These are phyloP conservation scores for Corvus cornix DNA, from an alignment of 2,113 vertebrate genomes.

Conservation along the genomic window DNA sequence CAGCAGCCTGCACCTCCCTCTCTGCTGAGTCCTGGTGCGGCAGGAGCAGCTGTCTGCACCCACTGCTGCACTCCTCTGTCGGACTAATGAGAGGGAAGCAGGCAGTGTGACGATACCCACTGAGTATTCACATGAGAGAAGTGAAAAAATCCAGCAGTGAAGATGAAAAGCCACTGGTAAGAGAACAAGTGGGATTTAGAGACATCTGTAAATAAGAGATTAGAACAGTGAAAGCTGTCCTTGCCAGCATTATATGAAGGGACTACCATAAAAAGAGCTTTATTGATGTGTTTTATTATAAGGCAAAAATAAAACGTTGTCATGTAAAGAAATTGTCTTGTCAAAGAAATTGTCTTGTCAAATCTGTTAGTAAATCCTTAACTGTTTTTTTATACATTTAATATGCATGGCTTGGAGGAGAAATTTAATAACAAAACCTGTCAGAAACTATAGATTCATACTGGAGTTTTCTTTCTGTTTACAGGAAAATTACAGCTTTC, in stretches of 20 bases:
- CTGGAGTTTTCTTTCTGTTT: conserved; percentile 36
- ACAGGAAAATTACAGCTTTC: conserved; percentile 72
- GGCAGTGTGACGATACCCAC: not conserved
- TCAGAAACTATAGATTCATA: conserved; percentile 17
- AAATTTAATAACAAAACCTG: not conserved
- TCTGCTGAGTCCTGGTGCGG: conserved; percentile 45
- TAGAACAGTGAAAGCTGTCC: not conserved
- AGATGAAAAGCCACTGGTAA: conserved; percentile 79
- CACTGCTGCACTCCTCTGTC: not conserved
- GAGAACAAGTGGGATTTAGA: conserved; percentile 40
- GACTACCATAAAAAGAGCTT: not conserved
- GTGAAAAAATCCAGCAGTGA: conserved; percentile 11
- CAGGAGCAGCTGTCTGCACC: not conserved
- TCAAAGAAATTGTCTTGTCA: not conserved
- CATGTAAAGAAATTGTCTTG: not conserved
- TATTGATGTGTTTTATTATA: not conserved
- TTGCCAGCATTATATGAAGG: not conserved
- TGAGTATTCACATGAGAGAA: not conserved
- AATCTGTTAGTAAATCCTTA: not conserved
- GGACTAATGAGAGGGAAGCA: not conserved
- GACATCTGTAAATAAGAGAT: conserved; percentile 25
- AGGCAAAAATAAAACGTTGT: not conserved
- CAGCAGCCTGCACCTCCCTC: conserved; percentile 24
- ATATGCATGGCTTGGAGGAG: not conserved
- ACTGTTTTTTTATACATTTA: not conserved